A percentile compares a stretch with the other conserved stretches of the same genome.
These are phyloP conservation scores for Tangachromis dhanisi DNA, from an alignment of 2,113 vertebrate genomes.

Conservation along the genomic window DNA sequence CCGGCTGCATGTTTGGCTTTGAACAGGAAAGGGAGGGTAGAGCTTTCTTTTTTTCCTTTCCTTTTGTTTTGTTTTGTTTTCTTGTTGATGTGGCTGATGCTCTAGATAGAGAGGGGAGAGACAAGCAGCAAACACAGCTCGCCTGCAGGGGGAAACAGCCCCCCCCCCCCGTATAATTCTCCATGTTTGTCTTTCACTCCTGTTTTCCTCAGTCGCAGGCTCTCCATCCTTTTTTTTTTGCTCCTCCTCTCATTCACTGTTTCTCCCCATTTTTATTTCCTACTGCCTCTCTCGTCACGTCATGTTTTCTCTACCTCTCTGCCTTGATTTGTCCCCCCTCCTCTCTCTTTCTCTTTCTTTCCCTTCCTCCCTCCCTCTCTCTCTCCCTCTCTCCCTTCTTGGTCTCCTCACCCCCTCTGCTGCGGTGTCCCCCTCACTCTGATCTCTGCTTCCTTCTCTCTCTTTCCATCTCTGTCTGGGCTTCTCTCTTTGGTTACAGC, in stretches of 20 bases:
- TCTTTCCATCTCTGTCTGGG: slow-evolving; percentile 27
- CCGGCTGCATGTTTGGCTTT: not conserved
- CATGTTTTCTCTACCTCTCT: not conserved
- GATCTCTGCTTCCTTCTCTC: not conserved
- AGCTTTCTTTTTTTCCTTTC: not conserved
- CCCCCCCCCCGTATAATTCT: not conserved
- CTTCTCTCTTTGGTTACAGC: slow-evolving; percentile 46
- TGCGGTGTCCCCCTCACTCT: not conserved
- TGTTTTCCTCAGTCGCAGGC: not conserved
- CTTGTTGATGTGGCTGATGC: not conserved
- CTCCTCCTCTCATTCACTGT: not conserved
- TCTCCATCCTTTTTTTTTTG: not conserved
- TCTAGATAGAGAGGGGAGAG: not conserved
- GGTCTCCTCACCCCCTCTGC: not conserved
- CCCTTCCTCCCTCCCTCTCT: not conserved
- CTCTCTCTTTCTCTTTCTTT: not conserved
- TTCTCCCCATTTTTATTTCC: not conserved
- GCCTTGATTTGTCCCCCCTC: not conserved
- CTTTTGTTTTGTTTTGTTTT: rapidly evolving
- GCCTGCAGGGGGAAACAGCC: not conserved
- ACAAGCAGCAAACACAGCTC: not conserved
- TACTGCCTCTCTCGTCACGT: not conserved
- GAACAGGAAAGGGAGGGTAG: not conserved
- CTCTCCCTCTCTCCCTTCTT: not conserved
- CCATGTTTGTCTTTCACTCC: not conserved